Evolutionary conservation across 2,888 invertebrate species (phyloP).

Genomic region (Lasioglossum figueresi): DNA sequence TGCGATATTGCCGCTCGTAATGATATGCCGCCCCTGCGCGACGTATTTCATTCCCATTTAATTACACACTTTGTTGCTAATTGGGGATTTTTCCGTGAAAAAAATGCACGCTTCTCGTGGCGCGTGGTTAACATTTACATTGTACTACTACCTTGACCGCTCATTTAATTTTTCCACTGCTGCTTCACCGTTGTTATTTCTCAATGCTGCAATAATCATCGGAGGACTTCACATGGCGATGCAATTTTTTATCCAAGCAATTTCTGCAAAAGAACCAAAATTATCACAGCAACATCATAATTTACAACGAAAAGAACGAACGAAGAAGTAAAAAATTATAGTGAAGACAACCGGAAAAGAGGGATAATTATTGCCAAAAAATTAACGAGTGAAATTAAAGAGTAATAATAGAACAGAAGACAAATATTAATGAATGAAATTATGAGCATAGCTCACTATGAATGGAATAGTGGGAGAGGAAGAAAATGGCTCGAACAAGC

Average conservation of each 20-base stretch:
- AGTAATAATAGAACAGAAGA: too few relatives aligned
- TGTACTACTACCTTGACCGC: neutral
- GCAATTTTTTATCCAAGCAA: neutral
- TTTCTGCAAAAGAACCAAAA: neutral
- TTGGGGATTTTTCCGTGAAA: neutral
- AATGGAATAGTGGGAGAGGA: too few relatives aligned
- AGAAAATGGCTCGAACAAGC: neutral
- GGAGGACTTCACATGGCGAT: too few relatives aligned
- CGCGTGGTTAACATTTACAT: neutral
- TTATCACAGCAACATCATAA: too few relatives aligned
- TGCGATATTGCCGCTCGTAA: neutral
- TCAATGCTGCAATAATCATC: too few relatives aligned
- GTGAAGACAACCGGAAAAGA: too few relatives aligned
- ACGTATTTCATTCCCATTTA: neutral
- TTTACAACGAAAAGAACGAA: neutral
- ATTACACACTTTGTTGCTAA: neutral
- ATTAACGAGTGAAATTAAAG: too few relatives aligned
- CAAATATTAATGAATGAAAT: too few relatives aligned
- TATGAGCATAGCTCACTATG: too few relatives aligned
- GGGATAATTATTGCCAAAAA: too few relatives aligned
- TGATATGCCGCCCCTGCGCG: neutral
- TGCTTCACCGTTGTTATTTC: neutral
- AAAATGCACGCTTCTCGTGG: neutral
- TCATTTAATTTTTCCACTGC: neutral
- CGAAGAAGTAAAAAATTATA: too few relatives aligned